Base-by-base conservation (phyloP, 2,888 invertebrate genomes). In the Cerastis rubricosa region DNA sequence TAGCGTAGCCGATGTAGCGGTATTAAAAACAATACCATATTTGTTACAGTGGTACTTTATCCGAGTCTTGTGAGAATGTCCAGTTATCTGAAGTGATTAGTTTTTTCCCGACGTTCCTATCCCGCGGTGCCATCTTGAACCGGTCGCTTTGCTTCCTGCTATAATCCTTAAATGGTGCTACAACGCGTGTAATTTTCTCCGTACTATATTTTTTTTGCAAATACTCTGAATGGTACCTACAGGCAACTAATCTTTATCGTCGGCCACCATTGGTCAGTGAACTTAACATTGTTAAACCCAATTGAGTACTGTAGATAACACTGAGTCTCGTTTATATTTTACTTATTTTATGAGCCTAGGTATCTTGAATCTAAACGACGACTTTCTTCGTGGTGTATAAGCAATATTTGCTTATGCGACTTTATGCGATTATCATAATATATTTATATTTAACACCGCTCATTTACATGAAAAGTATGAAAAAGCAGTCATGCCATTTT, bases 141-240 rank as follows among this genome's bases (percentile, higher is more conserved):
- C 91, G 92, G 94, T 93, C 88, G 78, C 74, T 78, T 79, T 75
- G 90, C 93, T 95, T 96, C 96, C 95, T 96, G 92, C 91, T 93
- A 88, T 91, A 88, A 89, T 93, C 94, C 95, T 92, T 95, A 95
- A 93, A 94, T 88, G 93, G 94, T 73, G 86, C 88, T 89, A 88
- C 89, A 90, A 91, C 91, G 91, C 88, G 90, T 91, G 92, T 93
- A 94, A 94, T 95, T 93, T 91, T 90, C 91, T 91, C 87, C 84
- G 87, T 78, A 76, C 89, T 88, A 90, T 94, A 43, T 75, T 68
- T 94, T 94, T 95, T 91, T 92, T 87, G 84, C 83, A 68, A 89
- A 88, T 91, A 80, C 87, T 90, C 89, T 89, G 78, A 89, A 90
- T 86, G 86, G 83, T 65, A 78, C n/a, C n/a, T n/a, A n/a, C 78